These are phyloP conservation scores for Incurvaria masculella DNA, from an alignment of 2,888 invertebrate species.

Conservation along the genomic window DNA sequence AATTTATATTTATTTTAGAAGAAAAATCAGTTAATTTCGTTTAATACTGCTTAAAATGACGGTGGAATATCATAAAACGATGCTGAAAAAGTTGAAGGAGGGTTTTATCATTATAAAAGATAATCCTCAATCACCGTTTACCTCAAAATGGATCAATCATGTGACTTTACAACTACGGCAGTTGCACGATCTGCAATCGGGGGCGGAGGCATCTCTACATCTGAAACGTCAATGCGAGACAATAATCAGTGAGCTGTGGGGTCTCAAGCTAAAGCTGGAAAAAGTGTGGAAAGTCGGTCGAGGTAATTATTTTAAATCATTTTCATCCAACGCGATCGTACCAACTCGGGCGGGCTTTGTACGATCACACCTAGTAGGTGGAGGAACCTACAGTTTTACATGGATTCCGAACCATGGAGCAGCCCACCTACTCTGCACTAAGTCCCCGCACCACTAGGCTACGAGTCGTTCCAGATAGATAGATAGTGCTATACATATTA, in stretches of 20 bases:
- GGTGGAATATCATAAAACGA: background rate
- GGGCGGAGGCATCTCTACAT: background rate
- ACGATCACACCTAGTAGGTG: too few species aligned
- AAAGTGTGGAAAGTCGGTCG: background rate
- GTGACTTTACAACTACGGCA: background rate
- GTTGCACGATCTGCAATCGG: background rate
- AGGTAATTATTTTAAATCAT: background rate
- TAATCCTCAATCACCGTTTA: background rate
- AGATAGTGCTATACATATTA: too few species aligned
- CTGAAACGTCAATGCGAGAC: background rate
- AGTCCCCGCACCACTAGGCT: too few species aligned
- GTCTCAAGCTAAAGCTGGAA: background rate
- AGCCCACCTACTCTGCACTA: too few species aligned
- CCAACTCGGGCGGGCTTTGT: too few species aligned
- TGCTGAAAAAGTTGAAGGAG: background rate
- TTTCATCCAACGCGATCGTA: too few species aligned
- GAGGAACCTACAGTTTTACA: too few species aligned
- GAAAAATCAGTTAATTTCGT: too few species aligned
- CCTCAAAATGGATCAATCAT: background rate
- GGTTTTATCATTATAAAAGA: background rate
- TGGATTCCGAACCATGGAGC: too few species aligned
- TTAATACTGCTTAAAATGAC: too few species aligned
- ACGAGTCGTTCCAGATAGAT: too few species aligned
- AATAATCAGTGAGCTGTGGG: background rate
- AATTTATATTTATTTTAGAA: too few species aligned